Conservation (phyloP, 2,888 invertebrate species). For the Erynnis tages region DNA sequence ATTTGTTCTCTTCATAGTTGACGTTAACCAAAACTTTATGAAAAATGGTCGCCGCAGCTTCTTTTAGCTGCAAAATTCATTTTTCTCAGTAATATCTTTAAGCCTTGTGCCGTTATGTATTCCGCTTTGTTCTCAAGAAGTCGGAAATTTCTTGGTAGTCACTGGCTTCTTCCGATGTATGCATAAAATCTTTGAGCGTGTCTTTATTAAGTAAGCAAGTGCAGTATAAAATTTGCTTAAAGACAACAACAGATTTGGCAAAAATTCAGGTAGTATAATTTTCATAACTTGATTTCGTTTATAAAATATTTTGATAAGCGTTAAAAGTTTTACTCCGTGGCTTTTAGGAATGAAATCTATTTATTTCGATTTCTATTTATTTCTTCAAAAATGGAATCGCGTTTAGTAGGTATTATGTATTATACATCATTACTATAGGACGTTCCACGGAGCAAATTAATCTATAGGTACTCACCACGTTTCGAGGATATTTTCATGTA, state of each 20-base stretch:
- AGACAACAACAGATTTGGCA: not conserved
- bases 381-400: too few relatives aligned
- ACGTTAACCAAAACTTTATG: slow-evolving; percentile 2
- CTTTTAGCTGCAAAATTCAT: slow-evolving; percentile 10
- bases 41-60: slow-evolving; percentile 10
- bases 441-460: too few relatives aligned
- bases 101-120: slow-evolving; percentile 14
- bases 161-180: slow-evolving; percentile 13
- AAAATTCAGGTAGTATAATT: not conserved
- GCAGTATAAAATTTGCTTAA: not conserved
- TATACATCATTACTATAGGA: too few relatives aligned
- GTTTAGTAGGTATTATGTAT: too few relatives aligned
- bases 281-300: not conserved
- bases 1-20: not conserved
- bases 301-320: too few relatives aligned
- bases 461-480: too few relatives aligned
- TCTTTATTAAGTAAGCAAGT: not conserved
- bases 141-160: slow-evolving; percentile 8
- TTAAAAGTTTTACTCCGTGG: too few relatives aligned
- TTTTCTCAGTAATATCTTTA: slow-evolving; percentile 16
- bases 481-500: not conserved
- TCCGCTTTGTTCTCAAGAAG: slow-evolving; percentile 10
- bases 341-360: too few relatives aligned
- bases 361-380: too few relatives aligned
- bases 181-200: slow-evolving; percentile 3